Evolutionary conservation across 2,888 invertebrate genomes (phyloP).

Genomic region (Megamerina dolium): DNA sequence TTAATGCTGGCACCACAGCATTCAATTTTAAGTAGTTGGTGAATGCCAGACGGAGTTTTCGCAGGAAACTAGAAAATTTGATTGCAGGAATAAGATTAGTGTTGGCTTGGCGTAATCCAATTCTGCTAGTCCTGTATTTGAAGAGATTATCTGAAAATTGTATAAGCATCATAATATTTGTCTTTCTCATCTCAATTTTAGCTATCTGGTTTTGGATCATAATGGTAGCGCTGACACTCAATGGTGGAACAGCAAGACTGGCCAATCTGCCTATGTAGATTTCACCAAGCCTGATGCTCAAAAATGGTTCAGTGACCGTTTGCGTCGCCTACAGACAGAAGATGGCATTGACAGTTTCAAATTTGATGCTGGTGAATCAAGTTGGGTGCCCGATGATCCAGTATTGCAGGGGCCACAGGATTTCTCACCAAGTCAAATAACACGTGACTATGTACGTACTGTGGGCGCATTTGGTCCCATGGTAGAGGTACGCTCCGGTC

Average conservation of each 20-base stretch:
- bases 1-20: too few relatives aligned
- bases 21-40: too few relatives aligned
- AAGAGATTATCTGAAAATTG: too few relatives aligned
- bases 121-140: too few relatives aligned
- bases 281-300: conserved; percentile 60
- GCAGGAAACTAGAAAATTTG: too few relatives aligned
- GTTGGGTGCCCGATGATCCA: conserved; percentile 57
- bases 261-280: conserved; percentile 57
- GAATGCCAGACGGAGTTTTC: too few relatives aligned
- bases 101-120: too few relatives aligned
- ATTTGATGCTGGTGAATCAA: conserved; percentile 71
- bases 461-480: conserved; percentile 54
- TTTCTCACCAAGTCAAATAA: conserved; percentile 45
- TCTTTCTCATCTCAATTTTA: conserved; percentile 1
- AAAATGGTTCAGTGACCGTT: conserved; percentile 52
- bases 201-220: conserved; percentile 49
- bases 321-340: conserved; percentile 53
- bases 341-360: conserved; percentile 69
- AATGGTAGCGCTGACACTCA: conserved; percentile 45
- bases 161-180: not conserved
- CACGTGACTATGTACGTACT: conserved; percentile 52
- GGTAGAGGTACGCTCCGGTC: conserved; percentile 64
- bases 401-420: conserved; percentile 54
- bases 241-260: conserved; percentile 51
- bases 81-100: too few relatives aligned